These are phyloP conservation scores for Cephus rjabovi DNA, from an alignment of 2,888 invertebrate genomes.

Conservation along the genomic window DNA sequence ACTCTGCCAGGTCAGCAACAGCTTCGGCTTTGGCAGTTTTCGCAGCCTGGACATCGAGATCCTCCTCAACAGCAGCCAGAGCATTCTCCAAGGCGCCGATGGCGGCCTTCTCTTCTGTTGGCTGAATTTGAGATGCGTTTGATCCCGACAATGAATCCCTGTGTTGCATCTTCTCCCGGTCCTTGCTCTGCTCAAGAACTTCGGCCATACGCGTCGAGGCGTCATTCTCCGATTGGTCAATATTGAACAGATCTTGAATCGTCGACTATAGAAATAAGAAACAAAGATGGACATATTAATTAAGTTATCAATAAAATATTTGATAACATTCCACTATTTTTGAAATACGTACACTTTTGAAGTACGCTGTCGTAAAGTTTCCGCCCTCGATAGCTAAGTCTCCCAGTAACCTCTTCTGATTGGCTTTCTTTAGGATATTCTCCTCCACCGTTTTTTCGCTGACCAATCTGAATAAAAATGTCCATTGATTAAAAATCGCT, in stretches of 20 bases:
- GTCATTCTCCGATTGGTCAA: slow-evolving; percentile 75
- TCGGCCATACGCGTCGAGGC: slow-evolving; percentile 72
- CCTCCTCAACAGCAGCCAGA: slow-evolving; percentile 93
- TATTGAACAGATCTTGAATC: slow-evolving; percentile 91
- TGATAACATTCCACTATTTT: background rate
- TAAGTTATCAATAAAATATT: slow-evolving; percentile 10
- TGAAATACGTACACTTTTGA: slow-evolving; percentile 78
- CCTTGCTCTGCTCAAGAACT: slow-evolving; percentile 68
- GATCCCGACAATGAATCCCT: slow-evolving; percentile 43
- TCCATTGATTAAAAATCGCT: background rate
- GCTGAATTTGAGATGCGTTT: slow-evolving; percentile 33
- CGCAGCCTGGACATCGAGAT: slow-evolving; percentile 93
- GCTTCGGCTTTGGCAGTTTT: slow-evolving; percentile 90
- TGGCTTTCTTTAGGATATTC: slow-evolving; percentile 98
- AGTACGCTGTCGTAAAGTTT: slow-evolving; percentile 97
- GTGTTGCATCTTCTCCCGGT: slow-evolving; percentile 61
- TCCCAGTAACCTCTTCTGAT: slow-evolving; percentile 95
- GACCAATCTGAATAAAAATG: slow-evolving; percentile 76
- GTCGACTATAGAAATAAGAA: slow-evolving; percentile 74
- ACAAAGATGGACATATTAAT: slow-evolving; percentile 17
- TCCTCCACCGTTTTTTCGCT: slow-evolving; percentile 98
- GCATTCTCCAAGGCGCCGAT: slow-evolving; percentile 82
- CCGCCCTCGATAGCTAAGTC: slow-evolving; percentile 99
- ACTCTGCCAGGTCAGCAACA: slow-evolving; percentile 91
- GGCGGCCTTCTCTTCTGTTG: slow-evolving; percentile 71